Evolutionary conservation across 2,888 invertebrate genomes (phyloP), one percentile per base, ranked within the genome.

Genomic region (Onthophagus sagittarius): DNA sequence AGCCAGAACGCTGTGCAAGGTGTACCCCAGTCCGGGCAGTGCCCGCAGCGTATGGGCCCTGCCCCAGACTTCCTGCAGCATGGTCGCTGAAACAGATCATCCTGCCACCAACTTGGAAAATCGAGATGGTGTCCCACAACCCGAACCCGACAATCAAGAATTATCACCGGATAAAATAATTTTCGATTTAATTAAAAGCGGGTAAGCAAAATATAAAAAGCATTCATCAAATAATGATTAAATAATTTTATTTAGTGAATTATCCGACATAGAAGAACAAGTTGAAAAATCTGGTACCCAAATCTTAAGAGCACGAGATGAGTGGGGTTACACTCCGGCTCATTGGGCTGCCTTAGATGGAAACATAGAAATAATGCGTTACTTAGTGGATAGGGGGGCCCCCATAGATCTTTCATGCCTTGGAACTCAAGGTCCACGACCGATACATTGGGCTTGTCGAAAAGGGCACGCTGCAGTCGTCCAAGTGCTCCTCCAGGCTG

Each of bases 341-440:
- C 97, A 97, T 84, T 97, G 96, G 96, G 94, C 93, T 0, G 94
- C 94, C 63, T 87, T 97, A 70, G 95, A 96, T 82, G 96, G 96
- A 33, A 95, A 95, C 83, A 93, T 94, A n/a, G 93, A 95, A 78
- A 91, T 96, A 72, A 94, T 96, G 91, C 88, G 95, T 4, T 95
- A 94, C 82, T 88, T 97, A 72, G 91, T 96, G 13, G 95, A 96
- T 82, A 87, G 93, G 71, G 93, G 91, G 23, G 94, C 94, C 2
- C 94, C 95, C 0, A 91, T 96, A 5, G 95, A 97, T 85, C 88
- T 95, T 63, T 93, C 95, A 0, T 96, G 96, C 80, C 87, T 95
- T 70, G 95, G 96, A 69, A 95, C 94, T 0, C 93, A 95, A 86
- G 96, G 96, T 0, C 96, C 96, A 0, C 89, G 94, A 31, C 97